phyloP scores from a whole-genome alignment of 2,113 vertebrate species.

The Hystrix cristata region DNA sequence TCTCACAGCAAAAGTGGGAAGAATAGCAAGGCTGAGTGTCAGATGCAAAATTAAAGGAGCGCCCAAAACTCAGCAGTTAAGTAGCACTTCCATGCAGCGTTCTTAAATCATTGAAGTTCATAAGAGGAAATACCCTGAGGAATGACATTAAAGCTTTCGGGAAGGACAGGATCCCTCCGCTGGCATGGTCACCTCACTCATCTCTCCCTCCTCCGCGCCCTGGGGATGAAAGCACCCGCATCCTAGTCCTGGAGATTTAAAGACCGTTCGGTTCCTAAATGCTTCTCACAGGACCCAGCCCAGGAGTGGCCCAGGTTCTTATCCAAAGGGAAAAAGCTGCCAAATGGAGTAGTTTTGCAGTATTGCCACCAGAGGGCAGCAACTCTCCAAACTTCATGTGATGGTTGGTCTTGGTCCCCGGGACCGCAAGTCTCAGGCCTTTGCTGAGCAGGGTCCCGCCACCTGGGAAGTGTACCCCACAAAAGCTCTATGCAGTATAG shows the following conservation, averaged over 20 bases:
- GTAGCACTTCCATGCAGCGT: not conserved
- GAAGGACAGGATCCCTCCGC: not conserved
- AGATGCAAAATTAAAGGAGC: accelerated
- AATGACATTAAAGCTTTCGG: not conserved
- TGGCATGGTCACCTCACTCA: not conserved
- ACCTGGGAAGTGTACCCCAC: no score
- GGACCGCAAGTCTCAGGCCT: not conserved
- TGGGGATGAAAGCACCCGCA: not conserved
- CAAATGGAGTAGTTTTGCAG: not conserved
- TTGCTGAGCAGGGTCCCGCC: not conserved
- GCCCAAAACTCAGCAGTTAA: not conserved
- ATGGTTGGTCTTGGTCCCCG: accelerated
- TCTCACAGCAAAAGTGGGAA: not conserved
- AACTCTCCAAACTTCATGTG: not conserved
- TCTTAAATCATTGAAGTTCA: not conserved
- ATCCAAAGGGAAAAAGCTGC: not conserved
- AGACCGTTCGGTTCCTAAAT: not conserved
- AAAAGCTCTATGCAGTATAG: not conserved
- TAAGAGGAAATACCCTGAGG: not conserved
- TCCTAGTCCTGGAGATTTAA: not conserved
- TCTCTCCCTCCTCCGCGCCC: not conserved
- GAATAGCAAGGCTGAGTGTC: not conserved
- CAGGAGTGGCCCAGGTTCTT: accelerated
- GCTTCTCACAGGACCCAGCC: accelerated
- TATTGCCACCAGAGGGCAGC: conserved; percentile 45